phyloP scores from a whole-genome alignment of 1,140 invertebrate species.

The Cotesia glomerata region DNA sequence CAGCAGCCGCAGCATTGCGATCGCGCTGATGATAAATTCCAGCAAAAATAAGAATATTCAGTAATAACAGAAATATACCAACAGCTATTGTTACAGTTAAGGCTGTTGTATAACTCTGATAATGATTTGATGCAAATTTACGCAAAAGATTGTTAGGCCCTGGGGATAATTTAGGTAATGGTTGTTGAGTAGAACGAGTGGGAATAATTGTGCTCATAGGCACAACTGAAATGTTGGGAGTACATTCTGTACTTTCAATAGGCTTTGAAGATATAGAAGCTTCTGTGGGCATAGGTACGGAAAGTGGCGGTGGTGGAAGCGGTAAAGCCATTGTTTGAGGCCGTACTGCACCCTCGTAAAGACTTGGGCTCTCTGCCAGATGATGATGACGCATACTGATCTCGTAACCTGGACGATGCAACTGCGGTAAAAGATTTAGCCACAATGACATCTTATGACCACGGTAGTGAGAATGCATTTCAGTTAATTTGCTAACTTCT shows the following conservation, averaged over 20 bases:
- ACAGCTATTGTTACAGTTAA: conserved; percentile 92
- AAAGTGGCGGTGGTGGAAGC: conserved; percentile 59
- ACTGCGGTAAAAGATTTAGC: conserved; percentile 87
- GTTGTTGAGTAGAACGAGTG: conserved; percentile 41
- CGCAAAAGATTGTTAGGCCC: conserved; percentile 72
- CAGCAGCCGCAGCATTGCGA: conserved; percentile 58
- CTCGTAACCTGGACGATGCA: conserved; percentile 79
- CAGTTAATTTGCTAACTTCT: conserved; percentile 75
- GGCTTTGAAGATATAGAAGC: conserved; percentile 50
- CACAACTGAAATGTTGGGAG: conserved; percentile 57
- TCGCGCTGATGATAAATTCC: conserved; percentile 92
- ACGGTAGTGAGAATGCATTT: conserved; percentile 83
- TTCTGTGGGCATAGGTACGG: conserved; percentile 59
- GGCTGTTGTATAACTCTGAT: conserved; percentile 87
- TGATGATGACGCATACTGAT: conserved; percentile 81
- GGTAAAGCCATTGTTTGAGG: conserved; percentile 72
- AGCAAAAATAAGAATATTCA: conserved; percentile 93
- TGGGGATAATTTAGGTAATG: conserved; percentile 47
- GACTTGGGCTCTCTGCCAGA: conserved; percentile 71
- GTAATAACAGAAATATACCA: conserved; percentile 84
- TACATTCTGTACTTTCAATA: conserved; percentile 56
- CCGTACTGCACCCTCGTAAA: conserved; percentile 75
- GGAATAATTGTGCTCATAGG: conserved; percentile 52
- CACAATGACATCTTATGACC: conserved; percentile 92
- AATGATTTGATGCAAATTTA: conserved; percentile 78